These are phyloP conservation scores for Biston stratarius DNA, from an alignment of 2,888 invertebrate genomes.

Conservation along the genomic window DNA sequence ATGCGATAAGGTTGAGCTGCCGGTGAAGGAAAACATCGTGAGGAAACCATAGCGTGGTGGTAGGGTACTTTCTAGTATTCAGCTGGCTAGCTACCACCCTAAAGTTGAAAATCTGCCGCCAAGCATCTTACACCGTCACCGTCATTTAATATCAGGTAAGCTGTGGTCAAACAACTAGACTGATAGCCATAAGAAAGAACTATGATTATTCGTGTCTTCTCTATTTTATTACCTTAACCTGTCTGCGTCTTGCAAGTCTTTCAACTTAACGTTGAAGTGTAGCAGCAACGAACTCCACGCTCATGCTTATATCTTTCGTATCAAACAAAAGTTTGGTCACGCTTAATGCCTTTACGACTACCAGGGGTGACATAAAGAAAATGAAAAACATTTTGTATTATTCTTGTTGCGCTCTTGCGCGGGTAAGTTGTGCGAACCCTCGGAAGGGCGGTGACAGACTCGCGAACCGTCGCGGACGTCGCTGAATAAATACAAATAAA, in stretches of 20 bases:
- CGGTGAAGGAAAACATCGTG: too few relatives aligned
- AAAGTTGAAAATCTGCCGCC: too few relatives aligned
- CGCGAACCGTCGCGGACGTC: constrained; percentile 39
- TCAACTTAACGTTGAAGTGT: constrained; percentile 33
- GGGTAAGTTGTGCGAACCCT: constrained; percentile 80
- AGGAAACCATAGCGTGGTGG: too few relatives aligned
- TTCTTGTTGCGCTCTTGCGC: constrained; percentile 86
- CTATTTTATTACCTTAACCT: constrained; percentile 12
- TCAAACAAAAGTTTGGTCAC: constrained; percentile 92
- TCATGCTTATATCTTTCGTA: constrained; percentile 82
- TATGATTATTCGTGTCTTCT: background rate
- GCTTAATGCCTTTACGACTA: constrained; percentile 95
- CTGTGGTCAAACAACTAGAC: too few relatives aligned
- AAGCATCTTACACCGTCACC: too few relatives aligned
- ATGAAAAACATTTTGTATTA: constrained; percentile 93
- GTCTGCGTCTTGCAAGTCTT: constrained; percentile 31
- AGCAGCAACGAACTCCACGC: constrained; percentile 59
- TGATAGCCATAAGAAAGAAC: too few relatives aligned
- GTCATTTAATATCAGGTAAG: too few relatives aligned
- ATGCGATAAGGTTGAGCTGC: too few relatives aligned
- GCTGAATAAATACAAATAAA: background rate
- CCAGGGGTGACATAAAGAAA: constrained; percentile 95
- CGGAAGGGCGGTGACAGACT: constrained; percentile 63
- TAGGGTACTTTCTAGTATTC: too few relatives aligned
- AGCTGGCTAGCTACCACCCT: too few relatives aligned